phyloP scores from a whole-genome alignment of 2,888 invertebrate genomes.

The Platycnemis pennipes region DNA sequence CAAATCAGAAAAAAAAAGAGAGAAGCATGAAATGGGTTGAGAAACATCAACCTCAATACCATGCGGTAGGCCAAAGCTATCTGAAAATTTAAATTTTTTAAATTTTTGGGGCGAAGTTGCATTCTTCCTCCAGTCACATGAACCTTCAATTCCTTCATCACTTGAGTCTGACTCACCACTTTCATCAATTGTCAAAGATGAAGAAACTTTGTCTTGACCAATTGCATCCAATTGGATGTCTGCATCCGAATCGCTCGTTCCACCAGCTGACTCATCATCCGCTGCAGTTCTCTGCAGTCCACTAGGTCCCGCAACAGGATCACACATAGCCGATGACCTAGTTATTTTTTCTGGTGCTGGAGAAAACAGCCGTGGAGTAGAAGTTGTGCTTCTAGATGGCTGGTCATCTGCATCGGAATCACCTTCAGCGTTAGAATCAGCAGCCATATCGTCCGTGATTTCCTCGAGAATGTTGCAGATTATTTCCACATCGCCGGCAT shows the following conservation, averaged over 20 bases:
- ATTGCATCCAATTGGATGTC: background rate
- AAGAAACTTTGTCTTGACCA: no score
- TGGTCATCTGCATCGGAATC: background rate
- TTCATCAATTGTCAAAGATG: no score
- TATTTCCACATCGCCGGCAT: background rate
- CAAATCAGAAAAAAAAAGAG: background rate
- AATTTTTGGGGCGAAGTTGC: background rate
- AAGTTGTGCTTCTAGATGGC: background rate
- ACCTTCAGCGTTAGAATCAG: background rate
- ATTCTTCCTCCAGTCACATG: background rate
- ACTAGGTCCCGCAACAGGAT: background rate
- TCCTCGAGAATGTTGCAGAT: background rate
- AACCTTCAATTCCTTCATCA: background rate
- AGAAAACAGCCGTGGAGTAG: background rate
- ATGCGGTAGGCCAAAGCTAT: background rate
- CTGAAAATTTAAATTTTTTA: background rate
- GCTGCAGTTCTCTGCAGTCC: background rate
- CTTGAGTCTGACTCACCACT: no score
- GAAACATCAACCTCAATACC: conserved; percentile 16
- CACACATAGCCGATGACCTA: background rate
- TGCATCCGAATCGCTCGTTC: background rate
- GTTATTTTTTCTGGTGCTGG: background rate
- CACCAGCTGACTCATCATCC: background rate
- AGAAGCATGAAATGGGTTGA: background rate
- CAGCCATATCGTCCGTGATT: background rate